Conservation (phyloP, 2,113 vertebrate species). For the Semnornis frantzii region DNA sequence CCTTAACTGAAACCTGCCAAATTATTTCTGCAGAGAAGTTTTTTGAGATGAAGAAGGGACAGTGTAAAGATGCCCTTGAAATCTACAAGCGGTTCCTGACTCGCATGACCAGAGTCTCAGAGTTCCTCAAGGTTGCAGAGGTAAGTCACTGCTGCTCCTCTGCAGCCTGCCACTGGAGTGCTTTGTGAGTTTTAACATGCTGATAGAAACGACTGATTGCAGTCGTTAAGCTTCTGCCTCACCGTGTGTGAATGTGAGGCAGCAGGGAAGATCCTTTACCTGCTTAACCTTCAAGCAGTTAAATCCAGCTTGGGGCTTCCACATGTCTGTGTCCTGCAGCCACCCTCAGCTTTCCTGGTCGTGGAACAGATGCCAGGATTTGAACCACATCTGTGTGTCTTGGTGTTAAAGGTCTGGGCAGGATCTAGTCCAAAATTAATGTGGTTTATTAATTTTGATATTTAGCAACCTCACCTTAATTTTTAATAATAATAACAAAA, state of each 20-base stretch:
- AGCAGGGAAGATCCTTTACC: too few relatives aligned
- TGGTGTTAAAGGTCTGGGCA: too few relatives aligned
- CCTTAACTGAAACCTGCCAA: constrained; percentile 5
- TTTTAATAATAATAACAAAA: too few relatives aligned
- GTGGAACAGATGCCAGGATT: too few relatives aligned
- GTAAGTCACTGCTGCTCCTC: constrained; percentile 75
- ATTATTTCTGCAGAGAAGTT: constrained; percentile 89
- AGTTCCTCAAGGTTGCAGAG: constrained; percentile 98
- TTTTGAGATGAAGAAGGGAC: constrained; percentile 99
- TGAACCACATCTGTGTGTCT: neutral
- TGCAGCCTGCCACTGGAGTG: neutral
- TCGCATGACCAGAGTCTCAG: constrained; percentile 96
- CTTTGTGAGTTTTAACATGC: neutral
- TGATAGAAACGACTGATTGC: neutral
- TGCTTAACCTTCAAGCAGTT: too few relatives aligned
- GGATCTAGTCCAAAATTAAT: too few relatives aligned
- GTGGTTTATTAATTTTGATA: too few relatives aligned
- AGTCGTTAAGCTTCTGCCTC: neutral
- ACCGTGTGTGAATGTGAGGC: neutral
- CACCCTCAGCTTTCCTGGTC: neutral
- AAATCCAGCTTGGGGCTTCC: neutral
- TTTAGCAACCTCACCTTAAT: too few relatives aligned
- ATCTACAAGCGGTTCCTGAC: constrained; percentile 98
- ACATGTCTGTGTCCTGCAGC: neutral
- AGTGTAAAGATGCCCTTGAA: constrained; percentile 98